Percentiles rank a stretch among this genome's conserved stretches.
These are phyloP conservation scores for Tachysurus vachellii DNA, from an alignment of 2,113 vertebrate species.

Conservation along the genomic window DNA sequence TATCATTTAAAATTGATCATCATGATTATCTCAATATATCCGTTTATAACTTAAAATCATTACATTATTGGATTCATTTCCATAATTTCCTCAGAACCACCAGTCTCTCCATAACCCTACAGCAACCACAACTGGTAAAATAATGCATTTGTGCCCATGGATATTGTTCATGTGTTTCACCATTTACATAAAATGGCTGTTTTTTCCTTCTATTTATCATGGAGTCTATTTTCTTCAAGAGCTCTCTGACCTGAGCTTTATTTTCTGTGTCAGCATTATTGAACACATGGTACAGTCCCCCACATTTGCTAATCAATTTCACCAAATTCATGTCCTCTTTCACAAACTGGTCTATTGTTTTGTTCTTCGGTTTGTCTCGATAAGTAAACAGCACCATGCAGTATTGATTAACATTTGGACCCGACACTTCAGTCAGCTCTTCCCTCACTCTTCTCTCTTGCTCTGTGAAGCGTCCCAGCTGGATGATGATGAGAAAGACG, in stretches of 20 bases:
- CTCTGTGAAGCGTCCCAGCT: conserved; percentile 50
- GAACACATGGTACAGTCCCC: conserved; percentile 24
- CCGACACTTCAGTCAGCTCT: conserved; percentile 26
- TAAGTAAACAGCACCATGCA: conserved; percentile 52
- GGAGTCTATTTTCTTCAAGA: conserved; percentile 28
- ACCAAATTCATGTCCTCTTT: conserved; percentile 21
- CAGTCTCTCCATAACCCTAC: neutral
- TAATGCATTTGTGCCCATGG: neutral
- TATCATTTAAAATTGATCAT: neutral
- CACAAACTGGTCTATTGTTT: conserved; percentile 39
- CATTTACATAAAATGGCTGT: conserved; percentile 5
- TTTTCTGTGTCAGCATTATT: conserved; percentile 29
- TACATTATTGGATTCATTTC: neutral
- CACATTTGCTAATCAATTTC: conserved; percentile 28
- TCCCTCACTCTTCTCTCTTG: conserved; percentile 41
- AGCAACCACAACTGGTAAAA: neutral
- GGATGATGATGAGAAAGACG: conserved; percentile 48
- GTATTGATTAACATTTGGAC: conserved; percentile 19
- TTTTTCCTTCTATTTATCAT: conserved; percentile 10
- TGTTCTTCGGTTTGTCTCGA: conserved; percentile 39
- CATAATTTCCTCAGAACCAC: conserved; percentile 8
- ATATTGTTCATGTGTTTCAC: neutral
- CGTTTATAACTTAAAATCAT: neutral
- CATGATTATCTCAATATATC: neutral
- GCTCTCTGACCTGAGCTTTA: conserved; percentile 23